Conservation (phyloP, 2,113 vertebrate genomes). For the Sturnira hondurensis region DNA sequence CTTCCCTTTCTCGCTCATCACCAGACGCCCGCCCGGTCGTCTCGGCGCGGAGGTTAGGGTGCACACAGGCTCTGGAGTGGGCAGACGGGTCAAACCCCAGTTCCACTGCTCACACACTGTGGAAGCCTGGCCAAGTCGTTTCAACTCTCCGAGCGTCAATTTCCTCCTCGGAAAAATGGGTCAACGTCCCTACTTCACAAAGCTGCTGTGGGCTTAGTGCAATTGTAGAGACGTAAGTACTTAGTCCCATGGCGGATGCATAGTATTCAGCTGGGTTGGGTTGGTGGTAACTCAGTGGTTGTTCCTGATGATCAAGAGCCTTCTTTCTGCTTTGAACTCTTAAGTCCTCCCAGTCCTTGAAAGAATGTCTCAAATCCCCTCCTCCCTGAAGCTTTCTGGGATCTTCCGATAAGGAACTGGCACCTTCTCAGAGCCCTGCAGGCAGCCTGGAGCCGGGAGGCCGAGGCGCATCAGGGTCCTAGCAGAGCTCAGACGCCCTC, state of each 20-base stretch:
- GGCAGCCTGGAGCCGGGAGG: not conserved
- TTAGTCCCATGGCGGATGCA: not conserved
- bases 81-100: not conserved
- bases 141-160: not conserved
- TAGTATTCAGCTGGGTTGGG: not conserved
- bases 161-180: not conserved
- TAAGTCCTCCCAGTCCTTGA: not conserved
- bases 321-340: not conserved
- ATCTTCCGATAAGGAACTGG: not conserved
- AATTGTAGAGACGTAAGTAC: rapidly evolving
- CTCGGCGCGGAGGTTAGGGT: not conserved
- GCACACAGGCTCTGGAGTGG: not conserved
- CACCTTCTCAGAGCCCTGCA: not conserved
- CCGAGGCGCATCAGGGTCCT: not conserved
- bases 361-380: not conserved
- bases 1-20: constrained; percentile 15
- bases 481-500: not conserved
- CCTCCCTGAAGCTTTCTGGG: not conserved
- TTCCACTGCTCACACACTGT: not conserved
- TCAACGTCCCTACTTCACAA: rapidly evolving
- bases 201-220: not conserved
- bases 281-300: not conserved
- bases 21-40: constrained; percentile 25
- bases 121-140: not conserved
- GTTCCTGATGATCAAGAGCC: not conserved